Evolutionary conservation across 92 coral and sea anemone genomes (phyloP).

Genomic region (Phenganax subtilis): DNA sequence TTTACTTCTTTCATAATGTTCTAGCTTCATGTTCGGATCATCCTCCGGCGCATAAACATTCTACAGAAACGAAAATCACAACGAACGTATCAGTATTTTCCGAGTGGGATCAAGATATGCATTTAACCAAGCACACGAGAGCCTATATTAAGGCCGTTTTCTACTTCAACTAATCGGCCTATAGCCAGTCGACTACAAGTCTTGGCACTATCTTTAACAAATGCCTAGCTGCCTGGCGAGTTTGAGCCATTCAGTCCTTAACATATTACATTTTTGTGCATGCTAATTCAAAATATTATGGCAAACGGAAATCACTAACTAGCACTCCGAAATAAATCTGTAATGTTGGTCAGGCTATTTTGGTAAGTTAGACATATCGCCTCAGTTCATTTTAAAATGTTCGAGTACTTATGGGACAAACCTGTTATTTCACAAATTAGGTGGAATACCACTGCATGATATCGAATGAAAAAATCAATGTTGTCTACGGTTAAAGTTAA

Average conservation of each 20-base stretch:
- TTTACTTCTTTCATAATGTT: constrained; percentile 68
- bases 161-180: neutral
- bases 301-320: too few relatives aligned
- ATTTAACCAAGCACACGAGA: neutral
- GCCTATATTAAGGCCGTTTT: neutral
- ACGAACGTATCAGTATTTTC: neutral
- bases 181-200: neutral
- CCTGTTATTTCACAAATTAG: too few relatives aligned
- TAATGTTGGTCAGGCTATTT: too few relatives aligned
- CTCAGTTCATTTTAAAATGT: too few relatives aligned
- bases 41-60: constrained; percentile 92
- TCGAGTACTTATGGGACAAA: too few relatives aligned
- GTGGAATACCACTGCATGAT: too few relatives aligned
- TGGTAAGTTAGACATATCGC: too few relatives aligned
- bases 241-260: neutral
- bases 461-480: too few relatives aligned
- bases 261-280: too few relatives aligned
- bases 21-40: constrained; percentile 79
- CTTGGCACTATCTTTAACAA: neutral
- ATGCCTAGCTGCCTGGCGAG: neutral
- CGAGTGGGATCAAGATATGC: neutral
- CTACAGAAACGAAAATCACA: constrained; percentile 34
- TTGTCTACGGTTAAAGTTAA: too few relatives aligned
- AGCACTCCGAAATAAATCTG: too few relatives aligned
- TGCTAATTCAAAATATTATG: too few relatives aligned